phyloP scores from a whole-genome alignment of 2,888 invertebrate species.

The Platycheirus albimanus region DNA sequence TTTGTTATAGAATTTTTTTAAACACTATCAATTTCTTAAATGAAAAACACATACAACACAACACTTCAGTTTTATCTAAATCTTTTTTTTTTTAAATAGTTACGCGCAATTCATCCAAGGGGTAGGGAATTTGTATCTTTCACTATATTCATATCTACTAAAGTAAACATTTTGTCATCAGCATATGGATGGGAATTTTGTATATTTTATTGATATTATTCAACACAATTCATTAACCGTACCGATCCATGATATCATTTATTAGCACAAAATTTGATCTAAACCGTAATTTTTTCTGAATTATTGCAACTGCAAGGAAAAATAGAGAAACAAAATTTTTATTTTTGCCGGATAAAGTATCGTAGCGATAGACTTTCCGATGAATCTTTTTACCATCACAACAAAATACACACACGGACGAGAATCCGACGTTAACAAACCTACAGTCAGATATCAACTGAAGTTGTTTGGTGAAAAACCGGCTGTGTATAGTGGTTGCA shows the following conservation, averaged over 20 bases:
- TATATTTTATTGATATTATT: conserved; percentile 21
- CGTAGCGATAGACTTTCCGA: conserved; percentile 23
- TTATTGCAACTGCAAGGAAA: too few species aligned
- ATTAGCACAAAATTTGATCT: conserved; percentile 55
- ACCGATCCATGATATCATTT: conserved; percentile 46
- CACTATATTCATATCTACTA: conserved; percentile 38
- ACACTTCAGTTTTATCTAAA: conserved; percentile 2
- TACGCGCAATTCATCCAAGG: conserved; percentile 8
- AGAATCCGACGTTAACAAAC: conserved; percentile 33
- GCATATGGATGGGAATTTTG: conserved; percentile 35
- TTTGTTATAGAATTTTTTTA: neutral
- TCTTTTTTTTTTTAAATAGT: too few species aligned
- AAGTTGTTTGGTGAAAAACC: conserved; percentile 42
- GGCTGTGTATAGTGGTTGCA: conserved; percentile 62
- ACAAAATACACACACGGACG: neutral
- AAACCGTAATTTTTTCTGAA: conserved; percentile 48
- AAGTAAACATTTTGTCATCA: conserved; percentile 52
- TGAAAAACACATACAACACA: conserved; percentile 35
- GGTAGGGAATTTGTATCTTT: conserved; percentile 33
- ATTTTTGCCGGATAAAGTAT: conserved; percentile 29
- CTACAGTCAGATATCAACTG: conserved; percentile 59
- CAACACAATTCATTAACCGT: conserved; percentile 37
- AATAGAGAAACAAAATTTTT: too few species aligned
- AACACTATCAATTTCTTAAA: conserved; percentile 10
- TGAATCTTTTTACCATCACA: neutral